These are phyloP conservation scores for Oreamnos americanus DNA, from an alignment of 2,113 vertebrate species.

Conservation along the genomic window DNA sequence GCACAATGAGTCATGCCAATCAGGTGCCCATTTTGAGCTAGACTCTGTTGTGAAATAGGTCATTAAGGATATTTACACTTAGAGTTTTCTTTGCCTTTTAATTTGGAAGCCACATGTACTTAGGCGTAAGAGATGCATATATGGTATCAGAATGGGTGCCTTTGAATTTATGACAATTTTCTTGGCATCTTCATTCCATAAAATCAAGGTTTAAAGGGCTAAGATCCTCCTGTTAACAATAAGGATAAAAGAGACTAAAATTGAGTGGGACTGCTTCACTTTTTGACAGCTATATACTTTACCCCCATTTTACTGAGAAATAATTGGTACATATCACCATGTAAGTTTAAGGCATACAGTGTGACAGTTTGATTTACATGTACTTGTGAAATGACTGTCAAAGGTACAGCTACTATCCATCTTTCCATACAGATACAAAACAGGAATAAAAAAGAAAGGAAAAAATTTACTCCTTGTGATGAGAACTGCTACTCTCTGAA, in stretches of 20 bases:
- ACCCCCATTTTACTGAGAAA: not conserved
- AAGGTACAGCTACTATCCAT: not conserved
- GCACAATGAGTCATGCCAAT: not conserved
- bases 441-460: not conserved
- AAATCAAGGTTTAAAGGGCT: not conserved
- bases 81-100: not conserved
- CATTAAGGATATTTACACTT: not conserved
- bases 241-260: not conserved
- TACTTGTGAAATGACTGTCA: not conserved
- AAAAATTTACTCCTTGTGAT: not conserved
- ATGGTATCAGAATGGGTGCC: not conserved
- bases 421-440: not conserved
- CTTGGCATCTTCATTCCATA: not conserved
- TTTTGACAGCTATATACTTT: not conserved
- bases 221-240: not conserved
- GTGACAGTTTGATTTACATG: not conserved
- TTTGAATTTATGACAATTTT: not conserved
- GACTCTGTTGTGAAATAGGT: not conserved
- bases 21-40: not conserved
- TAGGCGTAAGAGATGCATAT: not conserved
- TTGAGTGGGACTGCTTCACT: not conserved
- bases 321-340: not conserved
- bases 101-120: conserved; percentile 10
- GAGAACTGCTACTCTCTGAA: not conserved
- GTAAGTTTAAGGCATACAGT: not conserved